phyloP scores from a whole-genome alignment of 23 tunicate species.

The Halocynthia aurantium region DNA sequence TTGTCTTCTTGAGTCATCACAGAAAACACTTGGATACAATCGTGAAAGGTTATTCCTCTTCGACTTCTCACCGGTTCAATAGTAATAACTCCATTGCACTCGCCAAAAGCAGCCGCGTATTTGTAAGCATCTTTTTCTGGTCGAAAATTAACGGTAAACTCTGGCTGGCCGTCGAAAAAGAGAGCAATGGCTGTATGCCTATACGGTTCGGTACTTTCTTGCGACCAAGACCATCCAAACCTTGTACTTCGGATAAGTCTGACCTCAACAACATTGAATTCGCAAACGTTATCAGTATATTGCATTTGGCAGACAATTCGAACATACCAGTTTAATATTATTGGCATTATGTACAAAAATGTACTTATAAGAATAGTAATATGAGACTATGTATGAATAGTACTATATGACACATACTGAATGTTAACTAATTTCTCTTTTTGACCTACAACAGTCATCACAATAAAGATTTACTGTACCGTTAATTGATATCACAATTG shows the following conservation, averaged over 20 bases:
- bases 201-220: neutral
- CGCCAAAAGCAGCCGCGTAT: constrained; percentile 6
- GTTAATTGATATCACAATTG: no score
- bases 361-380: no score
- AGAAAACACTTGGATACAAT: constrained; percentile 1
- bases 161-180: neutral
- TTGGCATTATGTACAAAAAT: no score
- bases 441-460: no score
- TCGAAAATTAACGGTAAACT: constrained; percentile 3
- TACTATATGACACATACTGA: no score
- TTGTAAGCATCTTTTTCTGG: neutral
- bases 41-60: neutral
- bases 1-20: neutral
- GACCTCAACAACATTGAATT: neutral
- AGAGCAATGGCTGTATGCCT: constrained; percentile 1
- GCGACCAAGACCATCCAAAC: constrained; percentile 5
- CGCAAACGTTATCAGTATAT: neutral
- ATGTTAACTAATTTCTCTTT: no score
- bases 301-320: neutral
- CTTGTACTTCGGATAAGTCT: neutral
- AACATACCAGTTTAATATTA: no score
- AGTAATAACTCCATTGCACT: neutral
- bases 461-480: no score
- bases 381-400: no score
- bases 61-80: neutral